A percentile compares a stretch with the other conserved stretches of the same genome.
phyloP scores from a whole-genome alignment of 2,113 vertebrate genomes.

The Clarias macrocephalus region DNA sequence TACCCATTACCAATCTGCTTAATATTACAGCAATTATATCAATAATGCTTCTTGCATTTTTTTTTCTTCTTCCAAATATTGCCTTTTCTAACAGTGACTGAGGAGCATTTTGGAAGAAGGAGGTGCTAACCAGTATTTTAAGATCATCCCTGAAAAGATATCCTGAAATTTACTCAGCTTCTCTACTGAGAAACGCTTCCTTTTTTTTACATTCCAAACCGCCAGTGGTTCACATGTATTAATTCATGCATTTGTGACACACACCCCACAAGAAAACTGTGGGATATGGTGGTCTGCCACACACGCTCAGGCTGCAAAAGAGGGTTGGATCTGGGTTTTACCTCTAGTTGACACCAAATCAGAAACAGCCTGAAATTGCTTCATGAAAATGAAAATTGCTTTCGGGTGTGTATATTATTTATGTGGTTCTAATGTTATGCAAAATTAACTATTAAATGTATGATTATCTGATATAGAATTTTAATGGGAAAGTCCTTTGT shows the following conservation, averaged over 20 bases:
- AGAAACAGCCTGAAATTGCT: not conserved
- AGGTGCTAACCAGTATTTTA: constrained; percentile 90
- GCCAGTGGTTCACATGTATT: constrained; percentile 3
- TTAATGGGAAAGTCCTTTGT: not conserved
- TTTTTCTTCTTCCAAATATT: not conserved
- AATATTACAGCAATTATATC: not conserved
- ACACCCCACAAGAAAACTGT: constrained; percentile 62
- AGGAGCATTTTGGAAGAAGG: constrained; percentile 94
- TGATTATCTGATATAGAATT: not conserved
- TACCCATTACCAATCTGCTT: no score
- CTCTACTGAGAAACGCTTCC: not conserved
- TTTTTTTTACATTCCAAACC: not conserved
- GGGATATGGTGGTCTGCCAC: constrained; percentile 56
- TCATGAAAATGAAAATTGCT: not conserved
- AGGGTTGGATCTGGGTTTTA: constrained; percentile 39
- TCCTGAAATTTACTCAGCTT: constrained; percentile 84
- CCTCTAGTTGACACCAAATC: constrained; percentile 39
- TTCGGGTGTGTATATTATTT: not conserved
- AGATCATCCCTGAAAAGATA: constrained; percentile 95
- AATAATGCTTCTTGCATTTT: not conserved
- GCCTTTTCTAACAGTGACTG: constrained; percentile 51
- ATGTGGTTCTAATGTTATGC: not conserved
- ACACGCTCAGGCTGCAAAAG: constrained; percentile 58
- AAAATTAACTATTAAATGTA: not conserved
- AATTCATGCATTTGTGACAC: constrained; percentile 44